Percentiles rank a stretch among this genome's conserved stretches.
These are phyloP conservation scores for Toxonevra muliebris DNA, from an alignment of 2,888 invertebrate species.

Conservation along the genomic window DNA sequence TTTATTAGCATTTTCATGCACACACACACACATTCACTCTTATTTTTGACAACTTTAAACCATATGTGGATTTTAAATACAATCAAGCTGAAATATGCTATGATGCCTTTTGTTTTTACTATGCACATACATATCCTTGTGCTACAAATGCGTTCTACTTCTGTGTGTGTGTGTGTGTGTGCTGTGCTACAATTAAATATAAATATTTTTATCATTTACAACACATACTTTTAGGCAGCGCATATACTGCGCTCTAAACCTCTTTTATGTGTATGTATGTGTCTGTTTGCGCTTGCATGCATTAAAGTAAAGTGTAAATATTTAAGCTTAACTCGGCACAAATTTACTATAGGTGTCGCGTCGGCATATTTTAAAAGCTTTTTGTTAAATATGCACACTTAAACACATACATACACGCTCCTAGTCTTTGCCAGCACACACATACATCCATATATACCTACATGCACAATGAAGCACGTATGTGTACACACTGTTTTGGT, in stretches of 20 bases:
- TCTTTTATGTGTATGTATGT: conserved; percentile 18
- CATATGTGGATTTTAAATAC: too few species aligned
- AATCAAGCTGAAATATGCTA: too few species aligned
- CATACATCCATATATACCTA: conserved; percentile 17
- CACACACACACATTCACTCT: neutral
- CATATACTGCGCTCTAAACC: neutral
- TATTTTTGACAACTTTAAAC: neutral
- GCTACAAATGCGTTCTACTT: neutral
- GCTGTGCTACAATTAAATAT: conserved; percentile 15
- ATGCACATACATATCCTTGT: neutral
- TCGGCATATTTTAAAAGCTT: conserved; percentile 62
- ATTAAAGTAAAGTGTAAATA: conserved; percentile 45
- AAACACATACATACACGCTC: conserved; percentile 12
- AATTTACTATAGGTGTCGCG: conserved; percentile 58
- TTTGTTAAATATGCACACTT: conserved; percentile 49
- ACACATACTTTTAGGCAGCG: conserved; percentile 19
- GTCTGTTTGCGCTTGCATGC: conserved; percentile 21
- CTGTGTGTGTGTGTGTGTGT: too few species aligned
- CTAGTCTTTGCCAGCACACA: neutral
- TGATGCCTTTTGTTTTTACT: neutral
- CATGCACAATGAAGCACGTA: conserved; percentile 26
- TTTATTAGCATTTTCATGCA: conserved; percentile 50
- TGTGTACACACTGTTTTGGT: conserved; percentile 42
- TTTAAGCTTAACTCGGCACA: conserved; percentile 50
- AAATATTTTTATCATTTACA: conserved; percentile 12